A percentile compares a stretch with the other conserved stretches of the same genome.
These are phyloP conservation scores for Biston betularia DNA, from an alignment of 2,888 invertebrate genomes.

Conservation along the genomic window DNA sequence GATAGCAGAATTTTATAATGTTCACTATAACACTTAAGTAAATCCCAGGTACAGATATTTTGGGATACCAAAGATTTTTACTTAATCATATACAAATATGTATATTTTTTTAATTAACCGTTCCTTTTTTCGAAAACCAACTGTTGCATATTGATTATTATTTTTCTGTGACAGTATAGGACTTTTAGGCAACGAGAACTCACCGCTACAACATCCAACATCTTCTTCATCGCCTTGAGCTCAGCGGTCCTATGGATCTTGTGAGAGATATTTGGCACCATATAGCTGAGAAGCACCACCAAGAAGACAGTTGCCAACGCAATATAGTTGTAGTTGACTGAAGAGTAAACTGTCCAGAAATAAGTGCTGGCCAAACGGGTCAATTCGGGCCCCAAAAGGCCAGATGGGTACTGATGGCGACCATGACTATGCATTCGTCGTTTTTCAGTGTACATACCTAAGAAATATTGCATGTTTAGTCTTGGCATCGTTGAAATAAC, in stretches of 20 bases:
- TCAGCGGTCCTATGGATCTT: constrained; percentile 62
- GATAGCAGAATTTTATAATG: background rate
- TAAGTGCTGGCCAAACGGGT: constrained; percentile 41
- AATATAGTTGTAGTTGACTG: constrained; percentile 56
- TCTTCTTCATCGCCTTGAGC: constrained; percentile 64
- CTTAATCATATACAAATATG: too few relatives aligned
- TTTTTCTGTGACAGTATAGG: too few relatives aligned
- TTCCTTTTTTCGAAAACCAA: too few relatives aligned
- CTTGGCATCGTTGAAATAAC: too few relatives aligned
- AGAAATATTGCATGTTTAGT: background rate
- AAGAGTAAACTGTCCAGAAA: constrained; percentile 47
- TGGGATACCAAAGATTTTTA: too few relatives aligned
- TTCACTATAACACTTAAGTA: background rate
- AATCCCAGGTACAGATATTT: background rate
- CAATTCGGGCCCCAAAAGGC: constrained; percentile 14
- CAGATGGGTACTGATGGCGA: background rate
- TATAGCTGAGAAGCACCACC: constrained; percentile 61
- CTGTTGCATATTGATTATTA: too few relatives aligned
- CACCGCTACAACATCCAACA: constrained; percentile 64
- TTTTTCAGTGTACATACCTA: constrained; percentile 11
- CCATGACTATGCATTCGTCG: background rate
- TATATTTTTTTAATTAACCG: too few relatives aligned
- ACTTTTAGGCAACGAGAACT: constrained; percentile 35
- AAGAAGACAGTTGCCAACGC: constrained; percentile 56
- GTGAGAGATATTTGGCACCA: constrained; percentile 66